Conservation (phyloP, 2,113 vertebrate genomes). For the Oryzias celebensis region DNA sequence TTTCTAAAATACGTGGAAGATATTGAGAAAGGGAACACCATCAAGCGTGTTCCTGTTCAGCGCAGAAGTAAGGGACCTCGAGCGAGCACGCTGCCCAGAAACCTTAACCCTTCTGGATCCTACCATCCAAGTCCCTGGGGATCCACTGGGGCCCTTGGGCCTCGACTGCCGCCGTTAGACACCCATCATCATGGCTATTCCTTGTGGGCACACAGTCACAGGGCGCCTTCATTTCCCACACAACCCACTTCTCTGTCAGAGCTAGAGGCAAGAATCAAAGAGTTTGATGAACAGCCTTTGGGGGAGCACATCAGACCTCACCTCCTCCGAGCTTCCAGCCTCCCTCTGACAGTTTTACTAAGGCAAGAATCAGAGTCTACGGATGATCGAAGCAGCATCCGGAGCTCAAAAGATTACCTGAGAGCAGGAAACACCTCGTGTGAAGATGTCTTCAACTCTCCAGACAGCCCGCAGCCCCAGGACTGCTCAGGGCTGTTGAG, state of each 20-base stretch:
- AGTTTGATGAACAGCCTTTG: slow-evolving; percentile 71
- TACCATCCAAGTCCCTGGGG: slow-evolving; percentile 79
- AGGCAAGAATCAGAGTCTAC: slow-evolving; percentile 66
- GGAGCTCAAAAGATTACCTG: slow-evolving; percentile 51
- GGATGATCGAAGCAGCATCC: slow-evolving; percentile 61
- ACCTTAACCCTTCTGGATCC: slow-evolving; percentile 86
- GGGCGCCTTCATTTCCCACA: slow-evolving; percentile 25
- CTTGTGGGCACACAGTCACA: slow-evolving; percentile 35
- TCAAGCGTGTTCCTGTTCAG: slow-evolving; percentile 89
- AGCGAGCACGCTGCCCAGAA: slow-evolving; percentile 88
- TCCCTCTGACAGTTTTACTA: slow-evolving; percentile 83
- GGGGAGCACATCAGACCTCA: slow-evolving; percentile 81
- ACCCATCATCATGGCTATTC: slow-evolving; percentile 66
- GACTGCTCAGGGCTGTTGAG: slow-evolving; percentile 54
- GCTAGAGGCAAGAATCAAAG: slow-evolving; percentile 70
- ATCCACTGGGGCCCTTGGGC: slow-evolving; percentile 70
- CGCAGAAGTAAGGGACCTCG: slow-evolving; percentile 84
- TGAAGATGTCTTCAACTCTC: slow-evolving; percentile 58
- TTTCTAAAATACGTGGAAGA: slow-evolving; percentile 98
- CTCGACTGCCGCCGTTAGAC: slow-evolving; percentile 69
- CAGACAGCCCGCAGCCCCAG: slow-evolving; percentile 28
- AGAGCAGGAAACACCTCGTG: slow-evolving; percentile 46
- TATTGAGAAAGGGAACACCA: slow-evolving; percentile 96
- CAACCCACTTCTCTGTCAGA: slow-evolving; percentile 59
- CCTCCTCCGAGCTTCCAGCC: slow-evolving; percentile 88